Percentiles rank a stretch among this genome's conserved stretches.
phyloP scores from a whole-genome alignment of 2,888 invertebrate genomes.

The Colletes collaris region DNA sequence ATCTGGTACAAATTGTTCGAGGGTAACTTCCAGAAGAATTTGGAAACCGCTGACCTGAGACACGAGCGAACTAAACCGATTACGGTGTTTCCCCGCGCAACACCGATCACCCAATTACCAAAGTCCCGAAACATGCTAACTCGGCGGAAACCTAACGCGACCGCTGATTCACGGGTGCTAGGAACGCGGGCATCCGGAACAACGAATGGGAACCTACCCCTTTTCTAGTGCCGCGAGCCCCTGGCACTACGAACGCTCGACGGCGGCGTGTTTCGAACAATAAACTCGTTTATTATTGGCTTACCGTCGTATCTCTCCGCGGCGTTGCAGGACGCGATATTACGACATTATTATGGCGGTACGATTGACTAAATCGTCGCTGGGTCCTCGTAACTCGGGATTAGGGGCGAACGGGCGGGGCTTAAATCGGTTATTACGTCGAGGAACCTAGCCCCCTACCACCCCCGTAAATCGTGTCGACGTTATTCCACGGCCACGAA shows the following conservation, averaged over 20 bases:
- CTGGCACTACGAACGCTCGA: conserved; percentile 11
- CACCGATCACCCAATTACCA: conserved; percentile 22
- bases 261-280: conserved; percentile 42
- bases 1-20: too few relatives aligned
- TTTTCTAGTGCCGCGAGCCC: conserved; percentile 16
- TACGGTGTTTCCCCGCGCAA: not conserved
- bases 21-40: too few relatives aligned
- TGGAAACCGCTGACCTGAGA: too few relatives aligned
- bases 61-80: conserved; percentile 8
- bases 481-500: conserved; percentile 48
- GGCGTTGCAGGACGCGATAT: conserved; percentile 61
- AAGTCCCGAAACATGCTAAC: conserved; percentile 21
- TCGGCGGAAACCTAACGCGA: not conserved
- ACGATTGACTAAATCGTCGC: conserved; percentile 74
- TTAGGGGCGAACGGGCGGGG: conserved; percentile 62
- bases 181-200: too few relatives aligned
- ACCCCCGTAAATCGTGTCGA: conserved; percentile 67
- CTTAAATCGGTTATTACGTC: conserved; percentile 73
- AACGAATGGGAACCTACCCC: conserved; percentile 27
- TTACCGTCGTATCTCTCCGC: conserved; percentile 52
- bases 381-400: conserved; percentile 72
- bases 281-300: conserved; percentile 73
- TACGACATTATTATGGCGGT: conserved; percentile 70
- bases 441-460: conserved; percentile 56
- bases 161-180: too few relatives aligned